Evolutionary conservation across 1,140 invertebrate genomes (phyloP).

Genomic region (Bursaphelenchus mucronatus): DNA sequence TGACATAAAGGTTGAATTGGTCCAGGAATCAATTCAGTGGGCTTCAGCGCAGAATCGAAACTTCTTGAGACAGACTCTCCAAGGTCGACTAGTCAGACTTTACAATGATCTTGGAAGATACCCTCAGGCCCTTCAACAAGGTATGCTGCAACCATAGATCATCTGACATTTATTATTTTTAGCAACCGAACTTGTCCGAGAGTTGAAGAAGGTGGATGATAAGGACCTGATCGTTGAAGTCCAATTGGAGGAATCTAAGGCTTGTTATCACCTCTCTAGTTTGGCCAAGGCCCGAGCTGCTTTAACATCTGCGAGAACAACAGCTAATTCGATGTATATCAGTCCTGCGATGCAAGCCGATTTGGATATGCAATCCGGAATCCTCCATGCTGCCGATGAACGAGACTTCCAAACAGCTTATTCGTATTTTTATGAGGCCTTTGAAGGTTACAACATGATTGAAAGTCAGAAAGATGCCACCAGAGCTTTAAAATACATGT

Average conservation of each 20-base stretch:
- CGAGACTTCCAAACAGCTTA: conserved; percentile 99
- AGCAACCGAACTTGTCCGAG: conserved; percentile 77
- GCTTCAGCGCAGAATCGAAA: conserved; percentile 93
- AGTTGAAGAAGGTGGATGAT: conserved; percentile 97
- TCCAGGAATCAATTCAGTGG: conserved; percentile 97
- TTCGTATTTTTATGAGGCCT: conserved; percentile 99
- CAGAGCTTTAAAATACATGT: conserved; percentile 94
- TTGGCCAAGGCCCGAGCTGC: conserved; percentile 89
- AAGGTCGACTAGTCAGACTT: conserved; percentile 64
- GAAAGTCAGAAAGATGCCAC: conserved; percentile 75
- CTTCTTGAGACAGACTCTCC: conserved; percentile 89
- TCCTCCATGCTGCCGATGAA: conserved; percentile 96
- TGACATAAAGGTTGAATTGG: conserved; percentile 70
- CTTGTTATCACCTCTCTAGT: conserved; percentile 93
- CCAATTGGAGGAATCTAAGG: conserved; percentile 93
- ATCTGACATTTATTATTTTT: conserved; percentile 24
- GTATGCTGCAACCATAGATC: conserved; percentile 23
- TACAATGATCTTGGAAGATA: conserved; percentile 52
- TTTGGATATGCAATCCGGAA: conserved; percentile 91
- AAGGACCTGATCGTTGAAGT: conserved; percentile 94
- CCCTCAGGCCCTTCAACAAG: conserved; percentile 44
- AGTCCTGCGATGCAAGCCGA: conserved; percentile 75
- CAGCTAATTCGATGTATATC: conserved; percentile 98
- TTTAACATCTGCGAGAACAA: conserved; percentile 92
- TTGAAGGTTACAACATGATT: conserved; percentile 96